Conservation (phyloP, 2,113 vertebrate genomes). For the Poicephalus gulielmi region DNA sequence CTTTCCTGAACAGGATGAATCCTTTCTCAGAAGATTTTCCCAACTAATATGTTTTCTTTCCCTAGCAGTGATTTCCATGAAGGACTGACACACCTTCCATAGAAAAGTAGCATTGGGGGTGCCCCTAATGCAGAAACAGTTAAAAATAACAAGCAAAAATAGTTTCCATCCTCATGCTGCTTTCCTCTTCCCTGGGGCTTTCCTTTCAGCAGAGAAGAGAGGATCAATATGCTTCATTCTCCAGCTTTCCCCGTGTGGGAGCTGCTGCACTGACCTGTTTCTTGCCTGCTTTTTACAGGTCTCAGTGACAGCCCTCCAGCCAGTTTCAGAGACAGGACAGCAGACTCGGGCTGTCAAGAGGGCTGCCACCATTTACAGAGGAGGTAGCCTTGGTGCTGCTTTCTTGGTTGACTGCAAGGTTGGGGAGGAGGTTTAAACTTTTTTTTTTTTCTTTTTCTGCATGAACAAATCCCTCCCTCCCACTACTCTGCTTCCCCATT, state of each 20-base stretch:
- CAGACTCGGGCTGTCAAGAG: not conserved
- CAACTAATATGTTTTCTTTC: not conserved
- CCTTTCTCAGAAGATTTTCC: not conserved
- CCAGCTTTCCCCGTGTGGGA: not conserved
- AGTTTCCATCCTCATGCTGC: not conserved
- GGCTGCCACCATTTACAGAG: not conserved
- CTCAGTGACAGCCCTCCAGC: not conserved
- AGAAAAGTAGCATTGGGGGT: rapidly evolving
- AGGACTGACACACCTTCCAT: not conserved
- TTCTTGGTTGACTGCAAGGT: not conserved
- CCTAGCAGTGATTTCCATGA: not conserved
- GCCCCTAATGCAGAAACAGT: not conserved
- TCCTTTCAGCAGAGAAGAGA: not conserved
- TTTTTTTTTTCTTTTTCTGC: not conserved
- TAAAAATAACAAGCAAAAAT: not conserved
- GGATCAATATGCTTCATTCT: not conserved
- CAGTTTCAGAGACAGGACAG: not conserved
- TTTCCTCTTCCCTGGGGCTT: not conserved
- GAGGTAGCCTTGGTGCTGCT: not conserved
- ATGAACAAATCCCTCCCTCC: not conserved
- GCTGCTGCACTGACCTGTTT: not conserved
- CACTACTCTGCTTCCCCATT: not conserved
- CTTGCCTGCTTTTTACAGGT: not conserved
- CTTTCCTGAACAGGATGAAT: not conserved
- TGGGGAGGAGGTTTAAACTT: not conserved